Evolutionary conservation across 2,113 vertebrate species (phyloP).

Genomic region (Rhinolophus ferrumequinum): DNA sequence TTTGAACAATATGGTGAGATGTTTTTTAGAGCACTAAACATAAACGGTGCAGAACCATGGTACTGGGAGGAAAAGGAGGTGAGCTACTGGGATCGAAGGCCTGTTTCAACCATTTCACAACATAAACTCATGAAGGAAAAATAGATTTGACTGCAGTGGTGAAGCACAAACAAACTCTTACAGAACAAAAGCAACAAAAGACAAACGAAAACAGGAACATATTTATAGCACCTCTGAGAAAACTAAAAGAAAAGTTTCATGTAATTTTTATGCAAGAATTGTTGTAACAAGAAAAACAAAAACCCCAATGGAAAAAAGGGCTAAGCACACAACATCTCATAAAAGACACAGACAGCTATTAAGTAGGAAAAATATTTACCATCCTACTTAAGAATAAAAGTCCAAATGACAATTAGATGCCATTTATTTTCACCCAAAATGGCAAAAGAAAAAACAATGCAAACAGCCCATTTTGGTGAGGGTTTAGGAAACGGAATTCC

Average conservation of each 20-base stretch:
- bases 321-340: neutral
- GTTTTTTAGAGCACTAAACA: neutral
- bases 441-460: neutral
- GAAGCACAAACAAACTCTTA: neutral
- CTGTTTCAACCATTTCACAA: neutral
- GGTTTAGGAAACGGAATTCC: neutral
- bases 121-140: neutral
- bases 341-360: neutral
- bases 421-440: neutral
- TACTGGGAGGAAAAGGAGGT: accelerated
- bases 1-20: too few relatives aligned
- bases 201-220: neutral
- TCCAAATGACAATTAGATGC: neutral
- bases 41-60: neutral
- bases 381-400: neutral
- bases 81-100: neutral
- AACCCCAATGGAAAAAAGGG: neutral
- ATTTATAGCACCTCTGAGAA: neutral
- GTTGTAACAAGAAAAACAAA: neutral
- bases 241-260: neutral
- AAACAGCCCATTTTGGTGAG: neutral
- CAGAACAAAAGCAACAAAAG: neutral
- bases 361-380: neutral
- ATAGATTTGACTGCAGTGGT: neutral
- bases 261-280: neutral